phyloP scores from a whole-genome alignment of 2,888 invertebrate genomes.

The Periphyllus acericola region DNA sequence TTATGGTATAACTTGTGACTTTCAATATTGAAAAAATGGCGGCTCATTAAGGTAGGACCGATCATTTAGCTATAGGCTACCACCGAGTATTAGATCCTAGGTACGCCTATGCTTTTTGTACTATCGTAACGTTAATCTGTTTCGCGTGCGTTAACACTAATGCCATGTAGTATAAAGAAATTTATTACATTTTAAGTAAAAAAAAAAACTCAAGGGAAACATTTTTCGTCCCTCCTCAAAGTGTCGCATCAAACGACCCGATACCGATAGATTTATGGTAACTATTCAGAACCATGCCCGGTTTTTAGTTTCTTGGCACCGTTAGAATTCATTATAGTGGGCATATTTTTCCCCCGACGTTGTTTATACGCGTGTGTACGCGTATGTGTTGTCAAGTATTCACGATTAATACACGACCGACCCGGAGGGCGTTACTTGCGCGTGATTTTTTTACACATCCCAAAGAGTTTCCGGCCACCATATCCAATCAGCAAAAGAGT shows the following conservation, averaged over 20 bases:
- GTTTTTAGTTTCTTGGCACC: not conserved
- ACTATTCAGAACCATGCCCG: not conserved
- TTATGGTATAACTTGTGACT: too few species aligned
- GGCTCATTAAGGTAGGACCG: too few species aligned
- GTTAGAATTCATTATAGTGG: not conserved
- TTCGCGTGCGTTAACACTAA: too few species aligned
- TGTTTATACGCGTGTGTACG: not conserved
- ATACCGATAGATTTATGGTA: conserved; percentile 4
- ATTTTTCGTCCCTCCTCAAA: not conserved
- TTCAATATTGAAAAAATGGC: too few species aligned
- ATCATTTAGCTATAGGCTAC: too few species aligned
- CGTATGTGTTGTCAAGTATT: conserved; percentile 34
- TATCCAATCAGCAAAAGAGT: conserved; percentile 59
- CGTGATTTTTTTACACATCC: conserved; percentile 60
- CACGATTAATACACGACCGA: conserved; percentile 41
- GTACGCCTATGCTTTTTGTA: too few species aligned
- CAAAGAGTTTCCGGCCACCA: conserved; percentile 61
- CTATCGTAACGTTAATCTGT: too few species aligned
- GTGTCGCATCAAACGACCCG: not conserved
- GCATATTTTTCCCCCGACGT: not conserved
- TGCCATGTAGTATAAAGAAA: too few species aligned
- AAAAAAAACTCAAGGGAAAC: not conserved
- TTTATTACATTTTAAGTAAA: not conserved
- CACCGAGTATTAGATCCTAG: too few species aligned
- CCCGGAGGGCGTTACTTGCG: conserved; percentile 56